Evolutionary conservation across 2,888 invertebrate species (phyloP).

Genomic region (Acholoe squamosa): DNA sequence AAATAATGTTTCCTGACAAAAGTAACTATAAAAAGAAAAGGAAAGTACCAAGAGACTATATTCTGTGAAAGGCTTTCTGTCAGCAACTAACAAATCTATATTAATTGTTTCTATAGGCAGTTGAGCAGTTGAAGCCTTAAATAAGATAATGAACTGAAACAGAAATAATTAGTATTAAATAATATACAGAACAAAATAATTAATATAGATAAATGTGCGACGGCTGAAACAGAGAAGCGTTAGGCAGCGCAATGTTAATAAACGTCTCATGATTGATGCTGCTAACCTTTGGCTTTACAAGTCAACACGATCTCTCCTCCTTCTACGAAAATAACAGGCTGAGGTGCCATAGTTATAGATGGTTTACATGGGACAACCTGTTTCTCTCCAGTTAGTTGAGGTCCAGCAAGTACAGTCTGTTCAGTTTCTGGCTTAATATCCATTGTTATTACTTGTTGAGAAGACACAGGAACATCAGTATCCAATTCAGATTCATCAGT

Average conservation of each 20-base stretch:
- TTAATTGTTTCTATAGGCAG: background rate
- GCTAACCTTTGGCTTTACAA: conserved; percentile 48
- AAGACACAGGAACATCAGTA: background rate
- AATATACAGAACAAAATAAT: background rate
- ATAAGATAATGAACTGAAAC: conserved; percentile 5
- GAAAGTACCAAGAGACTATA: too few relatives aligned
- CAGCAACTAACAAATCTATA: conserved; percentile 46
- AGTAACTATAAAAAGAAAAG: too few relatives aligned
- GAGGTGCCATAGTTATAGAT: background rate
- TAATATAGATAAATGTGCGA: background rate
- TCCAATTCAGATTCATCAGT: background rate
- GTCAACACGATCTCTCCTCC: conserved; percentile 36
- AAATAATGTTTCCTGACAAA: background rate
- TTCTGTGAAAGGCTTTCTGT: conserved; percentile 70
- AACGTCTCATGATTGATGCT: background rate
- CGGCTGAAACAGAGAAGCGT: conserved; percentile 28
- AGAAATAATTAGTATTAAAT: background rate
- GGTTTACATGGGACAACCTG: conserved; percentile 36
- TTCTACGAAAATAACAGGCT: conserved; percentile 48
- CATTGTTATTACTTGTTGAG: background rate
- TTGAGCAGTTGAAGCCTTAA: background rate
- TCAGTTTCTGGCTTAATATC: background rate
- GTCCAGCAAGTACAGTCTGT: background rate
- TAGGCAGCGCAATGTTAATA: background rate
- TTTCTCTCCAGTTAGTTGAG: background rate